Evolutionary conservation across 2,888 invertebrate species (phyloP).

Genomic region (Tenthredo amoena): DNA sequence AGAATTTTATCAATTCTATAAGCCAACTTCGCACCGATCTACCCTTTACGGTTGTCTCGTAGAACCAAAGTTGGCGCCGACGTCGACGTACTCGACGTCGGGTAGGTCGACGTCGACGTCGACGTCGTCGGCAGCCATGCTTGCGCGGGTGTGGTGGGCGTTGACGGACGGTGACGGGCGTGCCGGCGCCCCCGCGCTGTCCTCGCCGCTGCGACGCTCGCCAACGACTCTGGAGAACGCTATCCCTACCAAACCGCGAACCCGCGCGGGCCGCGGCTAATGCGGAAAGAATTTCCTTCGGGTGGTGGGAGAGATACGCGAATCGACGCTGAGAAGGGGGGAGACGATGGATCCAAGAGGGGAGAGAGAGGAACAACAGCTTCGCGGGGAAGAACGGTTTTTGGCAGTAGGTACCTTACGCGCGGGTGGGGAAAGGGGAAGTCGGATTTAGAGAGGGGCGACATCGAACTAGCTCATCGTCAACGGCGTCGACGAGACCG

Average conservation of each 20-base stretch:
- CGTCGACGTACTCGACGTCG: slow-evolving; percentile 17
- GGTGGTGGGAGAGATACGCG: not conserved
- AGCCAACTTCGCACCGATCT: too few relatives aligned
- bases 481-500: not conserved
- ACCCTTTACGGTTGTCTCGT: not conserved
- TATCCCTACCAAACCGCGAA: slow-evolving; percentile 63
- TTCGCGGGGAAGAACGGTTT: not conserved
- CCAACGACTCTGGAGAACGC: slow-evolving; percentile 71
- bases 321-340: not conserved
- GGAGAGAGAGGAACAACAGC: not conserved
- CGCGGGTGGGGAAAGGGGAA: not conserved
- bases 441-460: not conserved
- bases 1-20: too few relatives aligned
- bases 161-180: slow-evolving; percentile 69
- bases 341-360: not conserved
- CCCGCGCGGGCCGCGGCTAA: slow-evolving; percentile 49
- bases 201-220: slow-evolving; percentile 62
- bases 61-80: not conserved
- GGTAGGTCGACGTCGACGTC: not conserved
- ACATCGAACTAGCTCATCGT: slow-evolving; percentile 40
- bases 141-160: slow-evolving; percentile 77
- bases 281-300: slow-evolving; percentile 39
- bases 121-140: slow-evolving; percentile 70
- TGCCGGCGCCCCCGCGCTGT: slow-evolving; percentile 63
- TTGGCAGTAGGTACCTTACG: not conserved